phyloP scores from a whole-genome alignment of 30 jellyfish, hydroid and myxozoan genomes.

The Aurelia aurita complex sp. Pacific region DNA sequence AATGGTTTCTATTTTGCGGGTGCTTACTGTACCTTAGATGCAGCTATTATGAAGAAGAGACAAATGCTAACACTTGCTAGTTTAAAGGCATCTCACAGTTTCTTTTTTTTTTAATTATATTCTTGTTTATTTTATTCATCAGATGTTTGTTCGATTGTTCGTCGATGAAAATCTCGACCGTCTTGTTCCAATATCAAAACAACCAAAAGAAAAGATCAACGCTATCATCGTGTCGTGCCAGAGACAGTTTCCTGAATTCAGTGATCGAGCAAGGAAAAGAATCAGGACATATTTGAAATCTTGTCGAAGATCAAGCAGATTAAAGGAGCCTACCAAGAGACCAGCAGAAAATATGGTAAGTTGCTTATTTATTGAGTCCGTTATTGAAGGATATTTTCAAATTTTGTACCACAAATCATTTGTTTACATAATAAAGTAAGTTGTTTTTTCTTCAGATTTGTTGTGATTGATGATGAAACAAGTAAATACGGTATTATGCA shows the following conservation, averaged over 20 bases:
- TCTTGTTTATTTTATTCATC: neutral
- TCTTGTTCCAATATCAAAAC: slow-evolving; percentile 98
- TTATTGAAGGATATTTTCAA: neutral
- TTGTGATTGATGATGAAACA: too few species aligned
- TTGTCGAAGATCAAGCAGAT: slow-evolving; percentile 93
- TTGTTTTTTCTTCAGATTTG: too few species aligned
- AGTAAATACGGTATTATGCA: too few species aligned
- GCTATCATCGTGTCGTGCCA: slow-evolving; percentile 98
- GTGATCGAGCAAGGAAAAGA: slow-evolving; percentile 96
- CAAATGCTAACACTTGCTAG: too few species aligned
- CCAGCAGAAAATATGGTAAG: slow-evolving; percentile 84
- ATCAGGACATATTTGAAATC: slow-evolving; percentile 95
- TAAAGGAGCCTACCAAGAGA: slow-evolving; percentile 80
- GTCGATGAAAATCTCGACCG: slow-evolving; percentile 98
- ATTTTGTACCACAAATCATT: neutral
- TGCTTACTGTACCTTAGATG: too few species aligned
- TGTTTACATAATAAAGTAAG: neutral
- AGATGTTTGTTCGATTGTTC: slow-evolving; percentile 99
- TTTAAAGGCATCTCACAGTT: too few species aligned
- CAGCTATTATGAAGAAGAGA: too few species aligned
- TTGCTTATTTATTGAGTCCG: neutral
- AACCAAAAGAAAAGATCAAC: slow-evolving; percentile 94
- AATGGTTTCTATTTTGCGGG: too few species aligned
- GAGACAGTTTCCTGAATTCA: slow-evolving; percentile 75
- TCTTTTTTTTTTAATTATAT: neutral